Base-by-base conservation (phyloP, 2,888 invertebrate species). In the Rhyacophila evoluta region DNA sequence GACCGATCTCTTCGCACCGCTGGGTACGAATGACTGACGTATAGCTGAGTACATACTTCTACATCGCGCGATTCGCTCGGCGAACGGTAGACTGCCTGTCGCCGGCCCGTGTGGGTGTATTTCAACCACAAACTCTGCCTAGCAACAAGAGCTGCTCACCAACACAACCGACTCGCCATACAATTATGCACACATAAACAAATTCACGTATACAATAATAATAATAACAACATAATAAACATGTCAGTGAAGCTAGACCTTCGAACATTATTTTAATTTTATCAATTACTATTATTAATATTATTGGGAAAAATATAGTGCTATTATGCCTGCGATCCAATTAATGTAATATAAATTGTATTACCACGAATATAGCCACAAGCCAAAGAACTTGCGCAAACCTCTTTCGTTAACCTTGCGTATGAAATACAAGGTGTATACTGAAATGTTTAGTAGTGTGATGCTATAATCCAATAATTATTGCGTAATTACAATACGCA, bases 11-110 rank as follows among this genome's bases (percentile, higher is more conserved):
- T 19, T 6, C 19, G 15, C 0, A 11, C 4, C 19, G 10, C 55
- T 10, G 55, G 19, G 55, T 55, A 6, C 25, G 25, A 25, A 15
- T 55, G 25, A 55, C 1, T 55, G 55, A 55, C 55, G 55, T 19
- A 19, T 19, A 3, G 55, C 55, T 55, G 55, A 19, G 5, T 55
- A 12, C 19, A 73, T 77, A 77, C 68, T 77, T 77, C 73, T 77
- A 72, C 77, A 77, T 73, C 29, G 74, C 39, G 77, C 55, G 72
- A 15, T 19, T 55, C 19, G 55, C 19, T 55, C 55, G 55, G 33
- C 37, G 33, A 41, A 33, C 69, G 72, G 72, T 73, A 77, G 77
- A 77, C 77, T 77, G 77, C 77, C 73, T 77, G 77, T 77, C 77
- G 72, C 77, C 77, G 33, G 8, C 10, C 55, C 19, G 19, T 55